Percentiles rank a stretch among this genome's conserved stretches.
Evolutionary conservation across 2,888 invertebrate species (phyloP).

Genomic region (Lasioglossum zephyrum): DNA sequence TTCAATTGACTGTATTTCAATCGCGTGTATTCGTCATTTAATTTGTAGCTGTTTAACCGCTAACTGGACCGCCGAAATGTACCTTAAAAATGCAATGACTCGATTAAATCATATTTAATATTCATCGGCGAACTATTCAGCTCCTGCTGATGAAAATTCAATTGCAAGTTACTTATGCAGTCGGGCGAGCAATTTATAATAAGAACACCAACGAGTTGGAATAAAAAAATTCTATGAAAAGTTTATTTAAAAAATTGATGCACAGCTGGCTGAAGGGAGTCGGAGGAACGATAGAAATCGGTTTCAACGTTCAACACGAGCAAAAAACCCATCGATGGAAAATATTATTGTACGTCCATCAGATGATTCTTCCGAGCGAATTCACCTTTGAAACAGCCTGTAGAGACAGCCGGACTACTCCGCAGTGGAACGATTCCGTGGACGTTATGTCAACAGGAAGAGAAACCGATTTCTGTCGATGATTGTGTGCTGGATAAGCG

Average conservation of each 20-base stretch:
- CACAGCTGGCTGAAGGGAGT: neutral
- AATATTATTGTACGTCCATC: neutral
- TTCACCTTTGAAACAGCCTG: neutral
- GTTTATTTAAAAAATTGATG: neutral
- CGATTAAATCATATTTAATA: no score
- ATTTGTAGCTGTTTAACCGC: neutral
- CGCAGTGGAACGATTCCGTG: constrained; percentile 12
- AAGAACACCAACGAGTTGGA: no score
- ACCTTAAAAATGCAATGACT: neutral
- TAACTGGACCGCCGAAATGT: neutral
- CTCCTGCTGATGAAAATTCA: no score
- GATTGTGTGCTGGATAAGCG: constrained; percentile 13
- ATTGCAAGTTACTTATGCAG: no score
- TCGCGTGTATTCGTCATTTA: no score
- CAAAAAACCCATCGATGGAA: neutral
- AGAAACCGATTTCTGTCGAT: neutral
- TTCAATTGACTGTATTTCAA: no score
- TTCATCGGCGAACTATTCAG: no score
- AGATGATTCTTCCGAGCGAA: neutral
- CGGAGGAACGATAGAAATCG: neutral
- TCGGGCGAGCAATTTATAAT: no score
- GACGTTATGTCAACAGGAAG: constrained; percentile 24
- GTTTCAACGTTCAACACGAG: neutral
- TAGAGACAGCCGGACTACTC: neutral
- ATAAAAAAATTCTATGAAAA: no score